Base-by-base conservation (phyloP, 2,113 vertebrate species). In the Lucifuga dentata region DNA sequence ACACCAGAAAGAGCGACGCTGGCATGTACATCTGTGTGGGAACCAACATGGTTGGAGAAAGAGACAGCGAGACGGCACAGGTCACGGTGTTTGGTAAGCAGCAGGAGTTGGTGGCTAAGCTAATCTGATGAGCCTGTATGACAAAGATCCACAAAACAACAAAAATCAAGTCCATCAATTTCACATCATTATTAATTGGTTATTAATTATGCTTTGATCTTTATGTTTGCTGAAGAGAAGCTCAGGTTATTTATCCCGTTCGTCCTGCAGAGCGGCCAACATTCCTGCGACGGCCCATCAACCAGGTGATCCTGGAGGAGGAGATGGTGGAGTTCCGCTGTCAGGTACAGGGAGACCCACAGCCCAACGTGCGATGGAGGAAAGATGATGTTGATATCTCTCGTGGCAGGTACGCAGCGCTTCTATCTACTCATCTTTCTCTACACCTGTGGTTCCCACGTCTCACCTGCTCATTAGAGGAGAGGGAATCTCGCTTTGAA, bases 21-120 rank as follows among this genome's bases (percentile, higher is more conserved):
- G 98, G 97, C 21, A 98, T 97, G 94, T 99, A 98, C 63, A 95
- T 94, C 13, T 99, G 98, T 71, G 98, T 99, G 35, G 98, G 96
- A 2, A 97, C 96, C 78, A 99, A 99, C 78, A 99, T 99, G 95
- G 98, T 99, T 52, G 98, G 98, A 19, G 98, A 99, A 74, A 86
- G 97, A 19, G 97, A 99, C 90, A 99, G 98, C 0, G 97, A 99
- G 51, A 97, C 98, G 0, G 98, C 98, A 50, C 97, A 99, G 78
- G 92, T 99, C 52, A 98, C 98, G 6, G 97, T 99, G 70, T 99
- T 99, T 66, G 98, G 98, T 99, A 93, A 94, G 84, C 2, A 33
- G 7, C 3, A 29, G 26, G 26, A 29, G 7, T 29, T 3, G 7
- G n/a, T n/a, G n/a, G n/a, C n/a, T n/a, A n/a, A n/a, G n/a, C n/a